Percentiles rank a stretch among this genome's conserved stretches.
Evolutionary conservation across 1,140 invertebrate genomes (phyloP).

Genomic region (Bombus sibiricus): DNA sequence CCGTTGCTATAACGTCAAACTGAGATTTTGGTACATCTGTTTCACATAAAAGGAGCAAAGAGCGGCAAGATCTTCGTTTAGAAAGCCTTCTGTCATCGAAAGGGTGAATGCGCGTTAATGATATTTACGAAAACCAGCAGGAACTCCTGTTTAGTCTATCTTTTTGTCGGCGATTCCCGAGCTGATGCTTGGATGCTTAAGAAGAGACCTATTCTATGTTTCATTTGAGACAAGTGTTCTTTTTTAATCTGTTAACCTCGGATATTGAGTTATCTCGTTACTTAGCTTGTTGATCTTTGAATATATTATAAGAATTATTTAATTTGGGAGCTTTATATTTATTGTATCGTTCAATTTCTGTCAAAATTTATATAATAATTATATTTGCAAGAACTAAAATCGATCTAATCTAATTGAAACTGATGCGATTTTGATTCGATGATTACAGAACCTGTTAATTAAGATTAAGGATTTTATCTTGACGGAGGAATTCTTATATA

Average conservation of each 20-base stretch:
- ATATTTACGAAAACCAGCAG: constrained; percentile 47
- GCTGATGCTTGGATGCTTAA: not conserved
- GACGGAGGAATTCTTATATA: not conserved
- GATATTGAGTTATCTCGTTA: no score
- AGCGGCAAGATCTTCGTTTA: constrained; percentile 27
- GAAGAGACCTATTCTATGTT: not conserved
- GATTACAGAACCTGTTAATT: no score
- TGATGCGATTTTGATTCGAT: no score
- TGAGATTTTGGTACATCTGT: constrained; percentile 66
- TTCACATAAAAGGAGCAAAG: constrained; percentile 68
- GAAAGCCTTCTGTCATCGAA: constrained; percentile 65
- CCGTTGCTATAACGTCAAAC: constrained; percentile 48
- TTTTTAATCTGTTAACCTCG: not conserved
- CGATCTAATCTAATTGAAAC: no score
- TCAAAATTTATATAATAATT: no score
- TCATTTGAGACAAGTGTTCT: not conserved
- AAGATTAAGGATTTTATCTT: not conserved
- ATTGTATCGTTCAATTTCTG: no score
- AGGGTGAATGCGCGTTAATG: constrained; percentile 50
- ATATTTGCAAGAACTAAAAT: no score
- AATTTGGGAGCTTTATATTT: no score
- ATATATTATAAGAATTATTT: no score
- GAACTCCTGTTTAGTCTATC: constrained; percentile 57
- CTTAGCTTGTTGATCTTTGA: no score
- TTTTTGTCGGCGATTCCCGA: constrained; percentile 9